phyloP scores from a whole-genome alignment of 1,140 invertebrate genomes.

The Phocides pigmalion region DNA sequence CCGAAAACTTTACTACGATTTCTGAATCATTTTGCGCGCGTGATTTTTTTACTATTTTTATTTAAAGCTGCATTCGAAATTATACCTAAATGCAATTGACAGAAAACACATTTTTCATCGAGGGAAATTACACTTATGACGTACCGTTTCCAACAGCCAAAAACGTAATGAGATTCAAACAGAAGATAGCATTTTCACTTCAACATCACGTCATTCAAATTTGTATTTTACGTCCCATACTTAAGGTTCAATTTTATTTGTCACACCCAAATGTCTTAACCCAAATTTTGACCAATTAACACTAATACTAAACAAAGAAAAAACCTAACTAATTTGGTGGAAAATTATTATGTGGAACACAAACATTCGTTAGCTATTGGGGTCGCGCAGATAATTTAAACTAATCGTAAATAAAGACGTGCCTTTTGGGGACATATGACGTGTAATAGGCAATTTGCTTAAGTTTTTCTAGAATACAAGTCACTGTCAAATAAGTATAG shows the following conservation, averaged over 20 bases:
- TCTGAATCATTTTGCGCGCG: too few species aligned
- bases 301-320: constrained; percentile 53
- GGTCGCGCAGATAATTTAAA: constrained; percentile 43
- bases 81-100: neutral
- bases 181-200: constrained; percentile 20
- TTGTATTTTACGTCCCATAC: constrained; percentile 13
- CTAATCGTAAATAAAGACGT: constrained; percentile 44
- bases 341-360: constrained; percentile 53
- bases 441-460: constrained; percentile 10
- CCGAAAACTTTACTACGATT: too few species aligned
- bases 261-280: constrained; percentile 37
- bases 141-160: neutral
- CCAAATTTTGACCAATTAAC: constrained; percentile 62
- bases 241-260: constrained; percentile 14
- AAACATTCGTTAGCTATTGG: constrained; percentile 57
- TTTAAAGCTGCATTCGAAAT: constrained; percentile 16
- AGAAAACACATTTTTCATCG: constrained; percentile 3
- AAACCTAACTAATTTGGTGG: constrained; percentile 43
- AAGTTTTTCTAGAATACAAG: neutral
- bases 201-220: constrained; percentile 15
- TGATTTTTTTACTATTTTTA: too few species aligned
- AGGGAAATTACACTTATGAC: constrained; percentile 13
- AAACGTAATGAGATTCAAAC: constrained; percentile 12
- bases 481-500: neutral
- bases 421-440: constrained; percentile 34